Evolutionary conservation across 2,113 vertebrate species (phyloP), one percentile per base, ranked within the genome.

Genomic region (Cololabis saira): DNA sequence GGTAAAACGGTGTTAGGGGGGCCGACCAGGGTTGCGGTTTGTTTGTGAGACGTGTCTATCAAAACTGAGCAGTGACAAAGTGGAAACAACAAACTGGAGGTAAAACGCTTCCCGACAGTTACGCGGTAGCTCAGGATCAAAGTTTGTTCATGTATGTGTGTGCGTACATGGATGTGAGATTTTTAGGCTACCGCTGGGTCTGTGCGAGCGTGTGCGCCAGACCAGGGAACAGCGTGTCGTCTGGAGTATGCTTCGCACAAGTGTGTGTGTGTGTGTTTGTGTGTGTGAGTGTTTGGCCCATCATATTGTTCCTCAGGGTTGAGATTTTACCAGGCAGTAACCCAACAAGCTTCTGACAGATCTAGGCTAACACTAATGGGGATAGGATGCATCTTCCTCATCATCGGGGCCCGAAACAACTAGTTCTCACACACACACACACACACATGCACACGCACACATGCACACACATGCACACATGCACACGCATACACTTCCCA

Each of bases 321-420:
- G 72, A 74, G 62, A 81, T 80, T 87, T 80, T 84, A 63, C 83
- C 65, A 81, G 65, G 69, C 82, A 80, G 69, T 80, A 79, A 87
- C 78, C 84, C 73, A 85, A 76, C 84, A 58, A 86, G 60, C 53
- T 80, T 81, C 64, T 93, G 91, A 93, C 92, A 91, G 84, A 93
- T 92, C 89, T 92, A 76, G 92, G 92, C 87, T 92, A 90, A 90
- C 88, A 80, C 87, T 92, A 90, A 92, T 87, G 90, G 85, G 89
- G 82, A 89, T 86, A 86, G 81, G 76, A 85, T 76, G 69, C 78
- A 84, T 90, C 86, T 85, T 78, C 67, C 48, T 72, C 80, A 78
- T 83, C 82, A 84, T 84, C 76, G 50, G 59, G 77, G 54, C 73
- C 61, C 61, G 75, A 72, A 71, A 70, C 73, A 54, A 78, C 37